Evolutionary conservation across 1,140 invertebrate species (phyloP).

Genomic region (Trissolcus basalis): DNA sequence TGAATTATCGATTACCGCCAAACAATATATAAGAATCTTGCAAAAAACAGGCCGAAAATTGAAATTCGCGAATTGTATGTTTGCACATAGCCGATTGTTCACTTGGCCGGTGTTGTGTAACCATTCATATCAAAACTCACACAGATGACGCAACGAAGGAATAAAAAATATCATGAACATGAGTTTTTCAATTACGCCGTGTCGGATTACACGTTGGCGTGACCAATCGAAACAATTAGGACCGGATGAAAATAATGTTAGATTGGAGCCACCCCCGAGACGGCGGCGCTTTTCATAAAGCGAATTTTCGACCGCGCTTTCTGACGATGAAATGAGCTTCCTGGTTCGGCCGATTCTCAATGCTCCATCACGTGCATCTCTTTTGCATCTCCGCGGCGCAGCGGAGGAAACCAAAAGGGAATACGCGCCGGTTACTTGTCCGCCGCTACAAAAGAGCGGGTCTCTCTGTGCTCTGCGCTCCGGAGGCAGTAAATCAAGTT

Average conservation of each 20-base stretch:
- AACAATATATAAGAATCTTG: no score
- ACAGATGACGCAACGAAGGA: slow-evolving; percentile 8
- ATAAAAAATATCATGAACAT: background rate
- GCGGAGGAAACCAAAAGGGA: slow-evolving; percentile 19
- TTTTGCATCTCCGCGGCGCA: slow-evolving; percentile 29
- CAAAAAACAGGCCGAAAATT: no score
- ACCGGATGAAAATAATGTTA: slow-evolving; percentile 36
- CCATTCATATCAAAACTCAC: no score
- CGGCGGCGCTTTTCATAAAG: slow-evolving; percentile 29
- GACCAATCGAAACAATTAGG: slow-evolving; percentile 33
- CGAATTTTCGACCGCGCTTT: slow-evolving; percentile 22
- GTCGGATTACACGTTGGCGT: slow-evolving; percentile 32
- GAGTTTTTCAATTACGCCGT: slow-evolving; percentile 24
- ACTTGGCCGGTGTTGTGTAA: no score
- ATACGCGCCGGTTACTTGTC: slow-evolving; percentile 20
- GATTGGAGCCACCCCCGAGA: slow-evolving; percentile 12
- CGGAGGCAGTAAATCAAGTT: slow-evolving; percentile 67
- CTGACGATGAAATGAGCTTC: slow-evolving; percentile 42
- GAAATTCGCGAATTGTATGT: no score
- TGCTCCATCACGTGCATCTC: slow-evolving; percentile 43
- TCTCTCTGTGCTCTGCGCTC: slow-evolving; percentile 41
- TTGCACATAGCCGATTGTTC: no score
- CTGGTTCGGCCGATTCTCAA: slow-evolving; percentile 37
- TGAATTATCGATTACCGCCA: slow-evolving; percentile 45
- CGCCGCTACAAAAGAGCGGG: slow-evolving; percentile 47